Base-by-base conservation (phyloP, 2,797 vertebrate species). In the Harpagifer antarcticus region DNA sequence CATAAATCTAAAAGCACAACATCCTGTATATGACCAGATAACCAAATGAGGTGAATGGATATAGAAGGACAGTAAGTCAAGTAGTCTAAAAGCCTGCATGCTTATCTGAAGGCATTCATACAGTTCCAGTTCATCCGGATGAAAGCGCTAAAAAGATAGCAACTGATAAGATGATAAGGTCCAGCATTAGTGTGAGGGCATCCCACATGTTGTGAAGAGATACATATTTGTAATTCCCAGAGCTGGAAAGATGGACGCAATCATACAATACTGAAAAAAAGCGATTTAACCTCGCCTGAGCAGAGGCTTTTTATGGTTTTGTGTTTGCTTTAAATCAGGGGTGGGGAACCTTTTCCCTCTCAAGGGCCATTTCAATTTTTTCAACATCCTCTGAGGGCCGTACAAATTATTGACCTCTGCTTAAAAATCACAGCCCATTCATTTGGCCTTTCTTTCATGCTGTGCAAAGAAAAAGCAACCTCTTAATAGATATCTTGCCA, bases 71-170 rank as follows among this genome's bases (percentile, higher is more conserved):
- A 63, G 55, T 19, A 37, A 16, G 65, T 11, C 52, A n/a, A 56
- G 53, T 44, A 62, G 60, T 73, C 72, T 81, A 65, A 86, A 83
- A 85, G 82, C 76, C 59, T 59, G 20, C n/a, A 53, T 58, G 62
- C 56, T 79, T 83, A 74, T 88, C 77, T 76, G 71, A 78, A 72
- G 61, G 71, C 60, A n/a, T 72, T 66, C 2, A 1, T 56, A 52
- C 90, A 84, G 69, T 85, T 83, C 43, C 54, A 68, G 65, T 50
- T 83, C 88, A 89, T 86, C 81, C 27, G 13, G 78, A 85, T 89
- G 66, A 89, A 82, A 81, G 65, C 40, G 68, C 72, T 82, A 55
- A 71, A 84, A 74, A 62, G 76, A 78, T 45, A 69, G 76, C 2
- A 76, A 81, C 62, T 85, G 74, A 57, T 74, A 27, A 66, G 58